These are phyloP conservation scores for Apostichopus californicus DNA, from an alignment of 35 echinoderm and acorn worm genomes.

Conservation along the genomic window DNA sequence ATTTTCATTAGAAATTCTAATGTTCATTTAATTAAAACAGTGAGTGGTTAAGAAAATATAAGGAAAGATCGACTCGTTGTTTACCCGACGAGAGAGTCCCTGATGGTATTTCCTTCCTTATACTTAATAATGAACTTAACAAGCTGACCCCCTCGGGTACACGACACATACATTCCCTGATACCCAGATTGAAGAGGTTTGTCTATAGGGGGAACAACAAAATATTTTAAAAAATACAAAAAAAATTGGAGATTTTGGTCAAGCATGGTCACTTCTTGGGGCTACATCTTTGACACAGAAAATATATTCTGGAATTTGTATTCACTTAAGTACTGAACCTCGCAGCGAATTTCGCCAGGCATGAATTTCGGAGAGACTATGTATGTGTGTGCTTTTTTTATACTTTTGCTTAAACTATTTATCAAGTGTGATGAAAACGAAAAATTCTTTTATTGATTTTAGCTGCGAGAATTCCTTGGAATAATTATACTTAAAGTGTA, in stretches of 20 bases:
- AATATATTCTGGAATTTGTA: neutral
- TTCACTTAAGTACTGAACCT: neutral
- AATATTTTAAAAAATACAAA: too few species aligned
- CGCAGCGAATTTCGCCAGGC: neutral
- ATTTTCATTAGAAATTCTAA: too few species aligned
- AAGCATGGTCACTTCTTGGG: neutral
- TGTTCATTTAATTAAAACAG: too few species aligned
- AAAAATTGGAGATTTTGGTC: neutral
- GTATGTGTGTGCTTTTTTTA: neutral
- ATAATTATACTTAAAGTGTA: neutral
- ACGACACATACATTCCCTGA: too few species aligned
- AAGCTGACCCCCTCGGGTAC: too few species aligned
- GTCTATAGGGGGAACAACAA: too few species aligned
- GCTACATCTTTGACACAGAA: neutral
- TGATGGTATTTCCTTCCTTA: too few species aligned
- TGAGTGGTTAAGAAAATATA: too few species aligned
- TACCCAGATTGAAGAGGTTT: too few species aligned
- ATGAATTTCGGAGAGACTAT: neutral
- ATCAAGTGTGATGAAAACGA: neutral
- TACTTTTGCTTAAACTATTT: neutral
- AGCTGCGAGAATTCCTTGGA: neutral
- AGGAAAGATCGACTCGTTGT: too few species aligned
- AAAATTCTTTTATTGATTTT: neutral
- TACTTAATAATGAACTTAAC: too few species aligned
- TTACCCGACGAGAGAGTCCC: too few species aligned